Evolutionary conservation across 1,140 invertebrate species (phyloP).

Genomic region (Lucilia sericata): DNA sequence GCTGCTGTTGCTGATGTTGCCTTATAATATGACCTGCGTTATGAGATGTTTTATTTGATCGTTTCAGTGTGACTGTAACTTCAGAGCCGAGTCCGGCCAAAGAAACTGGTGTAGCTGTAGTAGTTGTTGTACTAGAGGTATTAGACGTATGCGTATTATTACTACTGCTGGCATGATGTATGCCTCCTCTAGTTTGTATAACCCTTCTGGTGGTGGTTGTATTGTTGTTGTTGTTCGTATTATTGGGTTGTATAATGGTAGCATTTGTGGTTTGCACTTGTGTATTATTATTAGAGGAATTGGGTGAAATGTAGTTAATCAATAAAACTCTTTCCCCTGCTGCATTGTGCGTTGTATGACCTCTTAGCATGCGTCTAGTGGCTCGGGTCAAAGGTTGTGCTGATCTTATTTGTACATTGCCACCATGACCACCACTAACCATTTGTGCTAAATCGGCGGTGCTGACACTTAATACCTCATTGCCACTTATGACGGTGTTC

Average conservation of each 20-base stretch:
- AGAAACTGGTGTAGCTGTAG: conserved; percentile 56
- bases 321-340: conserved; percentile 64
- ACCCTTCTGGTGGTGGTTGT: background rate
- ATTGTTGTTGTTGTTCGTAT: background rate
- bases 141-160: conserved; percentile 39
- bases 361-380: conserved; percentile 56
- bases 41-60: conserved; percentile 55
- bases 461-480: conserved; percentile 9
- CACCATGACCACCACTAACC: background rate
- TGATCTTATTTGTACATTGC: conserved; percentile 37
- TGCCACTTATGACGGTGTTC: conserved; percentile 44
- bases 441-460: conserved; percentile 26
- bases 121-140: conserved; percentile 26
- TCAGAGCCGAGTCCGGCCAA: conserved; percentile 65
- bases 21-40: conserved; percentile 66
- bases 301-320: conserved; percentile 64
- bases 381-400: conserved; percentile 37
- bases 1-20: conserved; percentile 58
- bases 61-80: conserved; percentile 64
- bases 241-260: conserved; percentile 29
- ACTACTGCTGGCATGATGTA: conserved; percentile 31
- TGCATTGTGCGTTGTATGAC: conserved; percentile 63
- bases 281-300: conserved; percentile 36
- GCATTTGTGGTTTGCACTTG: conserved; percentile 41
- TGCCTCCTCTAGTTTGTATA: conserved; percentile 31